These are phyloP conservation scores for Coregonus ussuriensis DNA, from an alignment of 2,797 vertebrate species.

Conservation along the genomic window DNA sequence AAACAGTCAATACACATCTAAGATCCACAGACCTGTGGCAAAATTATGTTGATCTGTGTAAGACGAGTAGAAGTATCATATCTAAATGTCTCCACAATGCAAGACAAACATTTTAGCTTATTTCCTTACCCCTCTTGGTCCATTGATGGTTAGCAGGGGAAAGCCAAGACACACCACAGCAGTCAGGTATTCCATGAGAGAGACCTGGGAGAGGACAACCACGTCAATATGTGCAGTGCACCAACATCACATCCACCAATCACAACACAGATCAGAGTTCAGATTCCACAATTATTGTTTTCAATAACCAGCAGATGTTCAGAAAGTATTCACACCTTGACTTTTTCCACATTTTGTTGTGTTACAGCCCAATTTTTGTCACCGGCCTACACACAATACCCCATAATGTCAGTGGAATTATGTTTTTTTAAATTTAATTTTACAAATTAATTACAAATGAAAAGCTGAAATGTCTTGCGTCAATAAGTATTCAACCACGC, in stretches of 20 bases:
- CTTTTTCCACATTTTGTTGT: too few relatives aligned
- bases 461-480: too few relatives aligned
- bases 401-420: too few relatives aligned
- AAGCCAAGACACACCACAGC: slow-evolving; percentile 96
- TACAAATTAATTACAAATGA: too few relatives aligned
- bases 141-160: slow-evolving; percentile 89
- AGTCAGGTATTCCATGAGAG: slow-evolving; percentile 93
- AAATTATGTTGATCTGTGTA: too few relatives aligned
- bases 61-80: too few relatives aligned
- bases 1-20: background rate
- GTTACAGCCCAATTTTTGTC: too few relatives aligned
- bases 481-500: too few relatives aligned
- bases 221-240: background rate
- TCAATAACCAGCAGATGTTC: background rate
- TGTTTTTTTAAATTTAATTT: too few relatives aligned
- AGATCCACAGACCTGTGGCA: too few relatives aligned
- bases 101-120: background rate
- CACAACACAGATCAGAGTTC: background rate
- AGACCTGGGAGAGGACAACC: slow-evolving; percentile 77
- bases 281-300: background rate
- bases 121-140: slow-evolving; percentile 89
- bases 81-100: background rate
- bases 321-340: too few relatives aligned
- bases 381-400: too few relatives aligned
- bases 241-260: background rate